Evolutionary conservation across 2,797 vertebrate genomes (phyloP).

Genomic region (Chiroxiphia lanceolata): DNA sequence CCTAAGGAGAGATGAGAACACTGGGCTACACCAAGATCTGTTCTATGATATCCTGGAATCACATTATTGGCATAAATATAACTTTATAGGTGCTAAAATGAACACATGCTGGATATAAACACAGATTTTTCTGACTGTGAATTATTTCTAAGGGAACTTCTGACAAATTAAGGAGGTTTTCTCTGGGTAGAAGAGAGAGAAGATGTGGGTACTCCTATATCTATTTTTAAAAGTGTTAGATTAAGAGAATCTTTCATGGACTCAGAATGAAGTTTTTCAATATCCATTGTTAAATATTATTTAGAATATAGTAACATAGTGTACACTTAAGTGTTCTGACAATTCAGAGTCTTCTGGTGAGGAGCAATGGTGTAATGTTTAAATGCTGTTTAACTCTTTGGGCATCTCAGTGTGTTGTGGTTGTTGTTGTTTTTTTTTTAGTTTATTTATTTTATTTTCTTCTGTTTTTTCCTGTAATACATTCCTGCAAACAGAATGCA

Average conservation of each 20-base stretch:
- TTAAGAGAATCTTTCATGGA: neutral
- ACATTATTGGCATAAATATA: neutral
- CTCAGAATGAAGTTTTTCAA: neutral
- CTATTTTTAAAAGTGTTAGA: neutral
- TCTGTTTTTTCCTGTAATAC: neutral
- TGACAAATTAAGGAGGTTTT: neutral
- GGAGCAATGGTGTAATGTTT: neutral
- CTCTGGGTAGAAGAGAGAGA: neutral
- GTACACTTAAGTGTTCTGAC: neutral
- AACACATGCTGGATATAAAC: neutral
- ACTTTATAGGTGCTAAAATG: neutral
- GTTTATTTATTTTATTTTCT: neutral
- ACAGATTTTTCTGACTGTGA: neutral
- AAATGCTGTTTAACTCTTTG: neutral
- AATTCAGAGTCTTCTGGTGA: neutral
- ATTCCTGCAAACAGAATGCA: neutral
- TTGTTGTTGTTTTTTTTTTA: too few species aligned
- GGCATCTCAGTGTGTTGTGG: neutral
- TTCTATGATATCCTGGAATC: neutral
- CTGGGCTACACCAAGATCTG: neutral
- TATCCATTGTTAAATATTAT: neutral
- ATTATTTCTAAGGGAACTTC: neutral
- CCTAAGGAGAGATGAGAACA: neutral
- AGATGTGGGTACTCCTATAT: neutral
- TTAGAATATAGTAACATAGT: neutral